Base-by-base conservation (phyloP, 2,797 vertebrate species). In the Siniperca undulata region DNA sequence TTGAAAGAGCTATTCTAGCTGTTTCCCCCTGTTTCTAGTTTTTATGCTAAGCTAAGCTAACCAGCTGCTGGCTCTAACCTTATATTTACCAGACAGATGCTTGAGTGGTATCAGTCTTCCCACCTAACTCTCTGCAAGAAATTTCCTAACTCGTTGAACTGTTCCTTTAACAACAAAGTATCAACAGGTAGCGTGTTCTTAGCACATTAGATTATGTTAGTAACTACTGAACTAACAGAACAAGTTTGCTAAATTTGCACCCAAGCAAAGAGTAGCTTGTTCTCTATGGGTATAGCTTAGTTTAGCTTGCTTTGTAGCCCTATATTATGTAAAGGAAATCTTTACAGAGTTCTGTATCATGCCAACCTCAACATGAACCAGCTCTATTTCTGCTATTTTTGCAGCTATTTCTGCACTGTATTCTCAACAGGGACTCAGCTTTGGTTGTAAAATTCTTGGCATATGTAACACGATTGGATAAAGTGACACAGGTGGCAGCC, bases 371-470 rank as follows among this genome's bases (percentile, higher is more conserved):
- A 65, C 19, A 24, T 77, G 74, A 88, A 84, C 73, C 77, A 9
- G 46, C 81, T 87, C 68, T 30, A 30, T 30, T 30, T 30, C 30
- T 30, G 30, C 30, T 30, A 30, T 30, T 30, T 30, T 30, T 27
- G 36, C 64, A 56, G 80, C 90, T 92, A 93, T 93, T 90, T 77
- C 90, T 83, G 86, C 82, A 3, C 64, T 66, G 83, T 79, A 24
- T 81, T 80, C 89, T 80, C 86, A 77, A 22, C 40, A 2, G 75
- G 85, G 68, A 30, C 65, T 66, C 10, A 12, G 55, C 79, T 84
- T 84, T 73, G 77, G 83, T 91, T 88, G 90, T 90, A 85, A 91
- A 85, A 93, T 94, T 91, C 89, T 64, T 73, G 55, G 79, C 89
- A 84, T 93, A 75, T 80, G 85, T 60, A 40, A 81, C 89, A 71